Percentiles rank a stretch among this genome's conserved stretches.
These are phyloP conservation scores for Capitulum mitella DNA, from an alignment of 2,888 invertebrate genomes.

Conservation along the genomic window DNA sequence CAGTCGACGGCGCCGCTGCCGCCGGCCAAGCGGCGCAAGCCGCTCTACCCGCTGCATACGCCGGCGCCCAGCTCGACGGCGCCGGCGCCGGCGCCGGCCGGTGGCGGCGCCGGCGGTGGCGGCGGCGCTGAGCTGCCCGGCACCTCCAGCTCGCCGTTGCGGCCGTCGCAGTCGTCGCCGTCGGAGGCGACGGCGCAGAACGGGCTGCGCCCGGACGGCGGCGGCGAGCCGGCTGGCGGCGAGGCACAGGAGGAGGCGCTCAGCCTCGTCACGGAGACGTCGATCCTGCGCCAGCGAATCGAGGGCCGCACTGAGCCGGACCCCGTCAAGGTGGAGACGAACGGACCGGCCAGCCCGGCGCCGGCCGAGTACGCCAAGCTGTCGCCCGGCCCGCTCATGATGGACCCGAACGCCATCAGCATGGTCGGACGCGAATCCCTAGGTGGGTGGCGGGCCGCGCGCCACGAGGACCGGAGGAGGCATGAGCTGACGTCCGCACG, in stretches of 20 bases:
- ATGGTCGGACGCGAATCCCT: constrained; percentile 10
- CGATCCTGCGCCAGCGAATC: constrained; percentile 36
- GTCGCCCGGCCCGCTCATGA: neutral
- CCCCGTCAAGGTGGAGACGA: constrained; percentile 27
- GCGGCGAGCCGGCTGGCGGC: neutral
- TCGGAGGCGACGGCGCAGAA: constrained; percentile 26
- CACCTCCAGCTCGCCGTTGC: constrained; percentile 32
- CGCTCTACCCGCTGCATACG: constrained; percentile 18
- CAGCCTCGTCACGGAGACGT: constrained; percentile 35
- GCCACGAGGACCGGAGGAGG: too few species aligned
- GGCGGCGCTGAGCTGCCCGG: constrained; percentile 32
- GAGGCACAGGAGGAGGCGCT: constrained; percentile 32
- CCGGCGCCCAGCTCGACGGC: neutral
- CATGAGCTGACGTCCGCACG: too few species aligned
- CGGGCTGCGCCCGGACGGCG: constrained; percentile 25
- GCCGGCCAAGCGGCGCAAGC: constrained; percentile 12
- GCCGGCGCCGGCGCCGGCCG: too few species aligned
- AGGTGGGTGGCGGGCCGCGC: neutral
- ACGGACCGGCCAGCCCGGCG: constrained; percentile 5
- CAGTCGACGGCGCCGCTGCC: constrained; percentile 6
- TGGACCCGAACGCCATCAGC: constrained; percentile 24
- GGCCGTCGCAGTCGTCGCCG: constrained; percentile 31
- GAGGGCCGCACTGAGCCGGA: constrained; percentile 35
- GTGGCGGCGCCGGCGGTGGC: too few species aligned
- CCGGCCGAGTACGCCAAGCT: neutral